phyloP scores from a whole-genome alignment of 2,888 invertebrate species.

The Venustoraphidia nigricollis region DNA sequence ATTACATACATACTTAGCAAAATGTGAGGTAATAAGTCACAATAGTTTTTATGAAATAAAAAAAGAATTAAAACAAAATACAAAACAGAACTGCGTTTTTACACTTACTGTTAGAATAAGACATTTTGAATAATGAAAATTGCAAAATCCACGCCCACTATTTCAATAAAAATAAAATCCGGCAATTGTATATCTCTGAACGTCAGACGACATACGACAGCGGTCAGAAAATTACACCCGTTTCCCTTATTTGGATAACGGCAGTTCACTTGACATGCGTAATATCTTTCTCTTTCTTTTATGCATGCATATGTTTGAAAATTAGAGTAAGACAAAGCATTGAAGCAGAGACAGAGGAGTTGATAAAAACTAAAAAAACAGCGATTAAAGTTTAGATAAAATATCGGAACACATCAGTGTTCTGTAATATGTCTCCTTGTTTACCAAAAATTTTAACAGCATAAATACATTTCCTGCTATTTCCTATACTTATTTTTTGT shows the following conservation, averaged over 20 bases:
- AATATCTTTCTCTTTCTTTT: background rate
- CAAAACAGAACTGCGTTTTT: background rate
- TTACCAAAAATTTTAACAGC: too few relatives aligned
- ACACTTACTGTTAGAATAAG: slow-evolving; percentile 22
- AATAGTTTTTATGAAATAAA: background rate
- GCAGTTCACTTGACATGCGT: slow-evolving; percentile 1
- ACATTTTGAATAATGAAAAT: slow-evolving; percentile 16
- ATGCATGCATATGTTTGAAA: too few relatives aligned
- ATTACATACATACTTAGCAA: background rate
- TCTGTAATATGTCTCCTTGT: too few relatives aligned
- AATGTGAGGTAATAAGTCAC: background rate
- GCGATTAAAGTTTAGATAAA: too few relatives aligned
- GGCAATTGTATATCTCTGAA: background rate
- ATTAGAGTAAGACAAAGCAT: too few relatives aligned
- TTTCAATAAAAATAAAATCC: background rate
- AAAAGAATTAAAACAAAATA: background rate
- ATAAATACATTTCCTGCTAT: too few relatives aligned
- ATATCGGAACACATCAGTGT: too few relatives aligned
- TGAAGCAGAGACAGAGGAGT: too few relatives aligned
- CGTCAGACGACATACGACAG: slow-evolving; percentile 1
- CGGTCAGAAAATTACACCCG: slow-evolving; percentile 4
- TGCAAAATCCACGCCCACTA: background rate
- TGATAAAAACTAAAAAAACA: too few relatives aligned
- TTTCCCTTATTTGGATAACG: slow-evolving; percentile 5
- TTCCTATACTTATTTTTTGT: too few relatives aligned